Evolutionary conservation across 2,113 vertebrate species (phyloP).

Genomic region (Hyla sarda): DNA sequence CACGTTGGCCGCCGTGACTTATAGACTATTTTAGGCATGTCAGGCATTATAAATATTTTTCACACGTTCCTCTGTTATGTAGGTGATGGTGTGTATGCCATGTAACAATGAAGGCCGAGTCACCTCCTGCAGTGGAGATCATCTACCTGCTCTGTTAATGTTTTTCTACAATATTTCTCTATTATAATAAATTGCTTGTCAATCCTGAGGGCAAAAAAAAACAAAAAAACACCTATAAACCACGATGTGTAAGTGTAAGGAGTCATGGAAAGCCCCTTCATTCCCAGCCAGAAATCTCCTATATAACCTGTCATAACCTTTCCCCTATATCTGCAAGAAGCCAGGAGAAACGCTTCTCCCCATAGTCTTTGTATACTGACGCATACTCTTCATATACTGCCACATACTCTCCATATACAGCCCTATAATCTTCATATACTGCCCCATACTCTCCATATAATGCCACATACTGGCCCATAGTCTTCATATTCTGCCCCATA

Average conservation of each 20-base stretch:
- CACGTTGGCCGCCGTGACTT: too few species aligned
- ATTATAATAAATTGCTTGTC: background rate
- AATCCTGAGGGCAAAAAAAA: constrained; percentile 14
- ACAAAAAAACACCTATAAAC: constrained; percentile 1
- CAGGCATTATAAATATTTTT: background rate
- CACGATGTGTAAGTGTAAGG: background rate
- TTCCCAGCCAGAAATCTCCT: background rate
- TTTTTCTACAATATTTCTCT: background rate
- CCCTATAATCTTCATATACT: too few species aligned
- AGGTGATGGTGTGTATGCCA: background rate
- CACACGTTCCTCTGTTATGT: background rate
- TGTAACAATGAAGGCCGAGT: background rate
- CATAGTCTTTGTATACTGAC: background rate
- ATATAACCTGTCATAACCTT: background rate
- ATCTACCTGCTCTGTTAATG: background rate
- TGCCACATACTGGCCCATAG: too few species aligned
- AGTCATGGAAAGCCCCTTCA: constrained; percentile 21
- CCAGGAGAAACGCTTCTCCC: background rate
- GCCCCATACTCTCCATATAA: too few species aligned
- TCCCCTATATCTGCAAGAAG: background rate
- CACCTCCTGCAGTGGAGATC: background rate
- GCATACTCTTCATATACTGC: too few species aligned
- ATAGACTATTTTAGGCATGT: background rate
- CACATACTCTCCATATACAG: too few species aligned
- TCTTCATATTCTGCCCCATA: too few species aligned